Conservation (phyloP, 2,797 vertebrate genomes). For the Rhinophrynus dorsalis region DNA sequence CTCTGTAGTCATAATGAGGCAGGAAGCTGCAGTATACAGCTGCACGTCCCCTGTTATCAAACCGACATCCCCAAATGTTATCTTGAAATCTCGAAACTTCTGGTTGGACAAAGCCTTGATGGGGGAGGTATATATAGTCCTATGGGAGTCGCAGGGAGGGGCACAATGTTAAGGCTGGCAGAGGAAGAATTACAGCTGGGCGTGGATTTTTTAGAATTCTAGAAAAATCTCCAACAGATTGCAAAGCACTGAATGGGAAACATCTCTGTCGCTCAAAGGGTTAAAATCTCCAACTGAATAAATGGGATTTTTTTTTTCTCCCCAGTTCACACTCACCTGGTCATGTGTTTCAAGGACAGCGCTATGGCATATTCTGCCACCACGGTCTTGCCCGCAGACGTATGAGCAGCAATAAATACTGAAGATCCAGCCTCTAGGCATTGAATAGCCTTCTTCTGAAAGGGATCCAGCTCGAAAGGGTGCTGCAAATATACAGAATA, state of each 20-base stretch:
- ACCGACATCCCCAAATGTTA: slow-evolving; percentile 85
- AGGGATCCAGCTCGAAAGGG: slow-evolving; percentile 87
- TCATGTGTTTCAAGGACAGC: slow-evolving; percentile 92
- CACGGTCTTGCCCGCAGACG: slow-evolving; percentile 89
- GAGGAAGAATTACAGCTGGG: too few relatives aligned
- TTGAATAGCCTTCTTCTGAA: slow-evolving; percentile 91
- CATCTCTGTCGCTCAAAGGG: too few relatives aligned
- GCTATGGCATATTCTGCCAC: slow-evolving; percentile 93
- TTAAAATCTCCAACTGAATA: too few relatives aligned
- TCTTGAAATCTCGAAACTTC: slow-evolving; percentile 91
- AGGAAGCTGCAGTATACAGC: slow-evolving; percentile 84
- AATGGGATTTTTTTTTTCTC: too few relatives aligned
- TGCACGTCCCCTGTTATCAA: slow-evolving; percentile 89
- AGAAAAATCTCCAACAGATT: too few relatives aligned
- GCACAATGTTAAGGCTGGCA: too few relatives aligned
- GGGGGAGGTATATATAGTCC: slow-evolving; percentile 90
- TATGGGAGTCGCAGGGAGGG: slow-evolving; percentile 45
- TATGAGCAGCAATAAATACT: slow-evolving; percentile 89
- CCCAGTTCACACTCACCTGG: slow-evolving; percentile 68
- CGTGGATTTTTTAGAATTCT: too few relatives aligned
- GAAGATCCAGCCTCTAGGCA: slow-evolving; percentile 84
- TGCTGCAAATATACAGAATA: slow-evolving; percentile 68
- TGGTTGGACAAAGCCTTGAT: slow-evolving; percentile 94
- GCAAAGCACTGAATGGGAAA: too few relatives aligned
- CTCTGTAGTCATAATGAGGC: slow-evolving; percentile 94